Evolutionary conservation across 2,888 invertebrate genomes (phyloP).

Genomic region (Ormyrus labotus): DNA sequence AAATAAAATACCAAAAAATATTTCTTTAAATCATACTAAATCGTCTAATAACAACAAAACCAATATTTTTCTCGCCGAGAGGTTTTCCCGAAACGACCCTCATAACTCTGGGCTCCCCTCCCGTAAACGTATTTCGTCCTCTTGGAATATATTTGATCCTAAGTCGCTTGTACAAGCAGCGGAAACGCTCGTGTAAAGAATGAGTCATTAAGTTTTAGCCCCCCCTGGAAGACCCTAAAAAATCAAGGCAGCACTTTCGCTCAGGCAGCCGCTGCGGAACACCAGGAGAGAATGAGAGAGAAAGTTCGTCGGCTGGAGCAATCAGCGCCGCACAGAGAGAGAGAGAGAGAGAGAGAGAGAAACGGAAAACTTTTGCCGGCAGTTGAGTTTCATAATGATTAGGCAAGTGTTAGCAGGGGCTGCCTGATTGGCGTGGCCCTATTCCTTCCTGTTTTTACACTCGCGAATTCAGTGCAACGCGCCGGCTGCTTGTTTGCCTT

Average conservation of each 20-base stretch:
- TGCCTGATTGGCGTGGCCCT: conserved; percentile 12
- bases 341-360: not conserved
- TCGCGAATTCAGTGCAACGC: conserved; percentile 6
- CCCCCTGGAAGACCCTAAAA: not conserved
- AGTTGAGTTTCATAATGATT: conserved; percentile 36
- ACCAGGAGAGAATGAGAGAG: not conserved
- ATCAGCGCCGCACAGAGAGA: conserved; percentile 1
- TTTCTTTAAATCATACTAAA: too few species aligned
- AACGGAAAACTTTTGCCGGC: conserved; percentile 14
- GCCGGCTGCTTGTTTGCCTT: conserved; percentile 5
- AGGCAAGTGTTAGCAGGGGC: not conserved
- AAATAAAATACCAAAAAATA: too few species aligned
- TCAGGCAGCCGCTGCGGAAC: not conserved
- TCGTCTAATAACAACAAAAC: too few species aligned
- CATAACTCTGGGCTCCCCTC: too few species aligned
- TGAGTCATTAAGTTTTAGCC: conserved; percentile 1
- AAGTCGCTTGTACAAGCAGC: not conserved
- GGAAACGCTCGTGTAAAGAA: not conserved
- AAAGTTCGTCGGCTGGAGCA: not conserved
- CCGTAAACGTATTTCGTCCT: not conserved
- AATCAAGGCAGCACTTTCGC: conserved; percentile 13
- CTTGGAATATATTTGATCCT: not conserved
- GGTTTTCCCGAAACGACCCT: too few species aligned
- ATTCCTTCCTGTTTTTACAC: not conserved
- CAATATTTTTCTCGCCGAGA: too few species aligned